These are phyloP conservation scores for Drosophila nigricruria DNA, from an alignment of 2,888 invertebrate genomes.

Conservation along the genomic window DNA sequence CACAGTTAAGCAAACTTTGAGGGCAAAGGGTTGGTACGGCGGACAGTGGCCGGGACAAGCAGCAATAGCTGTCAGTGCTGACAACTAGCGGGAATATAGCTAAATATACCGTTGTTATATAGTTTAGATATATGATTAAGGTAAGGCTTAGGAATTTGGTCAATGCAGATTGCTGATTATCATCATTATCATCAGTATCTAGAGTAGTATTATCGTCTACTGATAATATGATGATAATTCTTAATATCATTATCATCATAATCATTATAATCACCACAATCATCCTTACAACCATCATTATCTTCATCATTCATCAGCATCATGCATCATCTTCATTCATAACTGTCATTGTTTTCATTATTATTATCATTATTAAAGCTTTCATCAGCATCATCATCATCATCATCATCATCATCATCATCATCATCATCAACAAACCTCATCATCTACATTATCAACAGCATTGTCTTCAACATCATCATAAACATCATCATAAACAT, in stretches of 20 bases:
- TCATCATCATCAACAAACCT: neutral
- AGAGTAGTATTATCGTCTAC: too few species aligned
- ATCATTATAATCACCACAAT: neutral
- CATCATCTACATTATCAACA: neutral
- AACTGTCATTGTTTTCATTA: neutral
- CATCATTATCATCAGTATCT: neutral
- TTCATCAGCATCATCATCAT: neutral
- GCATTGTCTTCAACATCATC: neutral
- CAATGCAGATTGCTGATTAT: neutral
- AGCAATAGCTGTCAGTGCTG: slow-evolving; percentile 37
- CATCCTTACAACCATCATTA: neutral
- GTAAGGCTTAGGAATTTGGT: neutral
- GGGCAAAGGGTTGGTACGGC: slow-evolving; percentile 54
- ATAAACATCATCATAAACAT: neutral
- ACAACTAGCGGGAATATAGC: slow-evolving; percentile 2
- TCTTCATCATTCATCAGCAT: neutral
- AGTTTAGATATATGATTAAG: too few species aligned
- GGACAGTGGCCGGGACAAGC: slow-evolving; percentile 23
- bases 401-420: neutral
- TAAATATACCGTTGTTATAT: neutral
- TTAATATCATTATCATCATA: neutral
- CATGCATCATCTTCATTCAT: neutral
- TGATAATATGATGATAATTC: neutral
- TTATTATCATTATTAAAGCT: neutral
- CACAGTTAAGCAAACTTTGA: slow-evolving; percentile 77